phyloP scores from a whole-genome alignment of 2,113 vertebrate species.

The Vanacampus margaritifer region DNA sequence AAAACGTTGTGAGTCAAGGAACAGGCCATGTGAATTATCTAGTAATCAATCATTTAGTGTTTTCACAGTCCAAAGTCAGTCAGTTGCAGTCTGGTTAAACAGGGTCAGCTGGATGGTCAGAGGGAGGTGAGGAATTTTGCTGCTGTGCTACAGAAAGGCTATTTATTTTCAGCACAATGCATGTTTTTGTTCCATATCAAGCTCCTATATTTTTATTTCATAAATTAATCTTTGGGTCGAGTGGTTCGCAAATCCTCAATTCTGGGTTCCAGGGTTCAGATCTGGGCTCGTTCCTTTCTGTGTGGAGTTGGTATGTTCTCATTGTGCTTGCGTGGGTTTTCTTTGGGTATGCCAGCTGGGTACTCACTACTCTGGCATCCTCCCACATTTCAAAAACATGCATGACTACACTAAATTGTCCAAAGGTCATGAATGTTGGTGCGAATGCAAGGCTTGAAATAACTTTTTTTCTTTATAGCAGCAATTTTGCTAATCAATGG shows the following conservation, averaged over 20 bases:
- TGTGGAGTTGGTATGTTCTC: neutral
- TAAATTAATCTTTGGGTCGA: neutral
- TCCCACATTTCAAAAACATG: neutral
- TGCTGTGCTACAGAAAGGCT: slow-evolving; percentile 11
- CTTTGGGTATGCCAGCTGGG: neutral
- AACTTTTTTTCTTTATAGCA: too few species aligned
- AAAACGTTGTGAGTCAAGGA: neutral
- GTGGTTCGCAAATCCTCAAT: neutral
- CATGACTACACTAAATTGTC: neutral
- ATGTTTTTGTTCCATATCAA: neutral
- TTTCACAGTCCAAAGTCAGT: slow-evolving; percentile 1
- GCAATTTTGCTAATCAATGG: too few species aligned
- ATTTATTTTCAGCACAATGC: slow-evolving; percentile 13
- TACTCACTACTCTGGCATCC: neutral
- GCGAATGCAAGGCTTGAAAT: too few species aligned
- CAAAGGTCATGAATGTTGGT: neutral
- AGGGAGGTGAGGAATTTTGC: slow-evolving; percentile 27
- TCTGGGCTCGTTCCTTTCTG: neutral
- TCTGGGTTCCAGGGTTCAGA: neutral
- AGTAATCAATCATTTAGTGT: neutral
- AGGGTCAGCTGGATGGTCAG: slow-evolving; percentile 8
- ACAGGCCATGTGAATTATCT: neutral
- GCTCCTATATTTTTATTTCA: neutral
- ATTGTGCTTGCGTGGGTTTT: neutral
- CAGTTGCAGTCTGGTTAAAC: slow-evolving; percentile 6